Evolutionary conservation across 2,113 vertebrate species (phyloP).

Genomic region (Etia nguti): DNA sequence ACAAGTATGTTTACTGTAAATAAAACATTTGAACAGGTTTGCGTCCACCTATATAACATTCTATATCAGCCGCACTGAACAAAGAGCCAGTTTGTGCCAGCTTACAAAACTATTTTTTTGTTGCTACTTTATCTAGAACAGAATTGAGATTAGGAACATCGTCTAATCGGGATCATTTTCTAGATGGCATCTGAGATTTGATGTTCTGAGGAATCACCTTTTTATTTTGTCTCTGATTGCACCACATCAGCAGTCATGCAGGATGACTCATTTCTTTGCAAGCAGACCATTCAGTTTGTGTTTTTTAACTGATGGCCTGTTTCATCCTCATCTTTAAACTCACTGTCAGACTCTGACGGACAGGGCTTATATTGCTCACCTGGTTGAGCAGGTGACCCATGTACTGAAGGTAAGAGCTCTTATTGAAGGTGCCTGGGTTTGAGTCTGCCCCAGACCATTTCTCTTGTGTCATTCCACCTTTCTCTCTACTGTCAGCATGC

Average conservation of each 20-base stretch:
- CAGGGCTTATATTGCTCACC: background rate
- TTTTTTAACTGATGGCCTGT: background rate
- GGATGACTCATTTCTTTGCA: background rate
- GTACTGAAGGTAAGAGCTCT: background rate
- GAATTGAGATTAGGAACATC: too few species aligned
- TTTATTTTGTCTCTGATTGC: background rate
- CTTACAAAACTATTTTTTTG: background rate
- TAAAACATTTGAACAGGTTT: background rate
- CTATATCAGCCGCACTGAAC: accelerated
- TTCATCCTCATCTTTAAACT: background rate
- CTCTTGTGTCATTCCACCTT: background rate
- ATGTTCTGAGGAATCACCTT: background rate
- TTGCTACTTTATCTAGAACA: too few species aligned
- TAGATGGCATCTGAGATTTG: background rate
- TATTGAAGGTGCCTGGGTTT: background rate
- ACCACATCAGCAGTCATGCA: background rate
- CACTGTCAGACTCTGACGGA: background rate
- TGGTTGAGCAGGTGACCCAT: background rate
- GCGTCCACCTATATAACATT: background rate
- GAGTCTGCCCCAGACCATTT: background rate
- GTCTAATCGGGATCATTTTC: too few species aligned
- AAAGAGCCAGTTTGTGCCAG: background rate
- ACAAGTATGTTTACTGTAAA: background rate
- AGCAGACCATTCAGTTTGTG: background rate
- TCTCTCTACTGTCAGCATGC: background rate